Conservation (phyloP, 1,140 invertebrate genomes). For the Sesamia nonagrioides region DNA sequence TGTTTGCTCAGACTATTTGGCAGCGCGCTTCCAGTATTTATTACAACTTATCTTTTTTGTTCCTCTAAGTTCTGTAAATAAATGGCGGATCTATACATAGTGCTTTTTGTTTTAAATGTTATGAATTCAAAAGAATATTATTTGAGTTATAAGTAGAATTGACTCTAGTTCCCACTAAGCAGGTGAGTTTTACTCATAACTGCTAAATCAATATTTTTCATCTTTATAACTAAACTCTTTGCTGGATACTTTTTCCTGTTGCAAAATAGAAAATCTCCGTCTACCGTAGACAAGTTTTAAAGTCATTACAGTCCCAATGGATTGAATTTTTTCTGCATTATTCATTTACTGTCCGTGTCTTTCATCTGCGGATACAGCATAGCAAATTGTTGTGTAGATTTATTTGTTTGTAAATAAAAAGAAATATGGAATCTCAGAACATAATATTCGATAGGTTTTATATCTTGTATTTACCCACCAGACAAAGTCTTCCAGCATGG, state of each 20-base stretch:
- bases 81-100: neutral
- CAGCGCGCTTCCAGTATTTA: conserved; percentile 6
- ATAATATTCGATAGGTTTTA: too few species aligned
- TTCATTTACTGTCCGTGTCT: neutral
- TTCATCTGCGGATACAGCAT: neutral
- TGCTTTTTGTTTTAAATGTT: neutral
- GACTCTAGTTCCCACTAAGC: too few species aligned
- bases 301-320: conserved; percentile 19
- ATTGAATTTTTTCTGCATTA: neutral
- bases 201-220: neutral
- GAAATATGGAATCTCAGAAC: neutral
- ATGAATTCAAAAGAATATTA: too few species aligned
- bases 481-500: too few species aligned
- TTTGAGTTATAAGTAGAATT: too few species aligned
- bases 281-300: neutral
- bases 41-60: conserved; percentile 19
- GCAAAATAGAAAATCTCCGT: neutral
- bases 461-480: too few species aligned
- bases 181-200: neutral
- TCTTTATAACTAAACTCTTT: neutral
- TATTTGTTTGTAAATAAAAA: neutral
- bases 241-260: neutral
- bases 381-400: neutral
- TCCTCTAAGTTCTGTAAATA: neutral
- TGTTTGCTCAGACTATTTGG: neutral